Conservation (phyloP, 2,797 vertebrate species). For the Naso thynnoides region DNA sequence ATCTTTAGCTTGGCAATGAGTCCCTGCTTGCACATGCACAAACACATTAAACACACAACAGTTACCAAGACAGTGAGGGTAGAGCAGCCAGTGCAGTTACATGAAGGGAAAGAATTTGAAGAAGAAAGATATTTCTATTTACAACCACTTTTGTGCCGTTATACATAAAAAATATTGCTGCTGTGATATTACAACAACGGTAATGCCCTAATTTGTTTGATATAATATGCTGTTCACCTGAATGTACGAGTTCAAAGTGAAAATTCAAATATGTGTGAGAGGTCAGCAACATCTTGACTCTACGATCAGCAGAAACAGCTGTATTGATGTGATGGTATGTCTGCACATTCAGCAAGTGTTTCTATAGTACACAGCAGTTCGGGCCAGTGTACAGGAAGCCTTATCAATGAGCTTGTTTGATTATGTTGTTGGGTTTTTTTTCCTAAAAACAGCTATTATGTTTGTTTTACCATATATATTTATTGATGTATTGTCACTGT, state of each 20-base stretch:
- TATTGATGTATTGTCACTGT: not conserved
- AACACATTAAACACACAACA: constrained; percentile 27
- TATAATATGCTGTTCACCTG: too few species aligned
- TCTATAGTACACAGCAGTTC: constrained; percentile 16
- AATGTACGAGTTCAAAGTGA: too few species aligned
- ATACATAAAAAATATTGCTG: too few species aligned
- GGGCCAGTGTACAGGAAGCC: not conserved
- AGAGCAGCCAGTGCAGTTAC: not conserved
- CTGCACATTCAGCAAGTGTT: too few species aligned
- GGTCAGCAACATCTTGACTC: too few species aligned
- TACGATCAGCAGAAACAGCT: too few species aligned
- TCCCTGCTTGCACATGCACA: constrained; percentile 3
- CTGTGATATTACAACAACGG: too few species aligned
- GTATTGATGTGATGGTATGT: too few species aligned
- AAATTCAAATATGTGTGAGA: too few species aligned
- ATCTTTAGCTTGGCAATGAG: constrained; percentile 45
- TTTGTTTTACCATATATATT: not conserved
- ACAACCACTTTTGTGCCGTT: too few species aligned
- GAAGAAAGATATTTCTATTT: not conserved
- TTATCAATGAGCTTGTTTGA: constrained; percentile 20
- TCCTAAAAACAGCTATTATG: not conserved
- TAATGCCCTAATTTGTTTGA: too few species aligned
- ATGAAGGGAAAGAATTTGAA: not conserved
- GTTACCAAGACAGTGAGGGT: constrained; percentile 51
- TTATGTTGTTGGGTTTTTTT: not conserved